Evolutionary conservation across 2,113 vertebrate genomes (phyloP).

Genomic region (Nyctereutes procyonoides): DNA sequence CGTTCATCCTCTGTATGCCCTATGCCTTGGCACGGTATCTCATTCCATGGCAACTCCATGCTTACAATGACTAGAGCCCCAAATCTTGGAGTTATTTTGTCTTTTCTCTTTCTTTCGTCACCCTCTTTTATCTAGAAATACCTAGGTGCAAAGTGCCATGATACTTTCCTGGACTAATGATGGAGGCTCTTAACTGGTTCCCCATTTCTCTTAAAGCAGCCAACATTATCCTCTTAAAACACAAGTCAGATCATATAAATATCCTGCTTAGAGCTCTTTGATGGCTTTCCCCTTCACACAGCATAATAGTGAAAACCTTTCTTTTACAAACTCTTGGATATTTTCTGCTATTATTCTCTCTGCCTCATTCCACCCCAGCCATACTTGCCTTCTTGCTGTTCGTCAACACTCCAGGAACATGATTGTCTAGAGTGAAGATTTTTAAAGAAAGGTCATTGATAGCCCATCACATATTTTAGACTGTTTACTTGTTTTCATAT

Average conservation of each 20-base stretch:
- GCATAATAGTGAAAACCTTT: not conserved
- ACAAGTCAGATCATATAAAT: not conserved
- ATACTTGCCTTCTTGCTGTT: not conserved
- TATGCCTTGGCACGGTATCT: rapidly evolving
- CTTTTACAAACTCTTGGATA: not conserved
- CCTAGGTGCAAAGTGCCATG: not conserved
- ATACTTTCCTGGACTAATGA: not conserved
- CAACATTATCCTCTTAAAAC: not conserved
- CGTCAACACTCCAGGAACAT: not conserved
- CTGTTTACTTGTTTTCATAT: not conserved
- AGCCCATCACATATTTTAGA: not conserved
- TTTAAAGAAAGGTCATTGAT: slow-evolving; percentile 1
- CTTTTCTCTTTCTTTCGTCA: not conserved
- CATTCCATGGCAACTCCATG: not conserved
- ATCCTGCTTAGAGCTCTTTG: not conserved
- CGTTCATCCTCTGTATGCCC: not conserved
- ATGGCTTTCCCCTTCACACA: not conserved
- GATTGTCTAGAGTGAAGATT: not conserved
- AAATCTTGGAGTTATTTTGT: not conserved
- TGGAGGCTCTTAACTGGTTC: not conserved
- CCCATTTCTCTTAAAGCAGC: not conserved
- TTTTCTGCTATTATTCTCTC: not conserved
- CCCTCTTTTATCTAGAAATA: not conserved
- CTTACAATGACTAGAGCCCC: not conserved
- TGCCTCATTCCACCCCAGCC: not conserved